These are phyloP conservation scores for Euborellia annulipes DNA, from an alignment of 1,140 invertebrate species.

Conservation along the genomic window DNA sequence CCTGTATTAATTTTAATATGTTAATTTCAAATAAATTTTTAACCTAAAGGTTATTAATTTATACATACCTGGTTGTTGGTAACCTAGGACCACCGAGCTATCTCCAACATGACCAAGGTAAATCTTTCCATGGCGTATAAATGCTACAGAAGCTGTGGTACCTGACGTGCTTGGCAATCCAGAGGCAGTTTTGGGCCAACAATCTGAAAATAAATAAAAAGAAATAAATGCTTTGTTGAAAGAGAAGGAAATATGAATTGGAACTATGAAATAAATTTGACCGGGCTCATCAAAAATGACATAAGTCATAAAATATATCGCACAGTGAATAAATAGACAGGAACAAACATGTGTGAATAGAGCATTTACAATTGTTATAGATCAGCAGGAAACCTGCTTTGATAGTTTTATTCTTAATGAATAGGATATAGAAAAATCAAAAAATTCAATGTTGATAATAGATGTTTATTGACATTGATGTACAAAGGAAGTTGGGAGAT, in stretches of 20 bases:
- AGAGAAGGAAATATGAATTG: not conserved
- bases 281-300: not conserved
- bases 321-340: too few species aligned
- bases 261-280: not conserved
- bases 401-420: too few species aligned
- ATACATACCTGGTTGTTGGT: constrained; percentile 40
- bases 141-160: constrained; percentile 88
- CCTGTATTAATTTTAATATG: constrained; percentile 26
- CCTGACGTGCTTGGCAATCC: constrained; percentile 91
- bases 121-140: constrained; percentile 85
- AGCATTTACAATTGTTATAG: too few species aligned
- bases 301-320: too few species aligned
- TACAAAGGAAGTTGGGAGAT: too few species aligned
- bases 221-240: too few species aligned
- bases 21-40: not conserved
- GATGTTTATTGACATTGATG: too few species aligned
- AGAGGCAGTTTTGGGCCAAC: constrained; percentile 86
- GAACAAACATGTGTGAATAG: too few species aligned
- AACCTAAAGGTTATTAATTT: not conserved
- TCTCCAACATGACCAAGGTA: constrained; percentile 97
- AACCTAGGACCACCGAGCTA: constrained; percentile 82
- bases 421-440: too few species aligned
- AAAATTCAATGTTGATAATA: too few species aligned
- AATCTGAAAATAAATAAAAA: constrained; percentile 39
- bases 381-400: too few species aligned